A percentile compares a stretch with the other conserved stretches of the same genome.
phyloP scores from a whole-genome alignment of 2,797 vertebrate genomes.

The Protonibea diacanthus region DNA sequence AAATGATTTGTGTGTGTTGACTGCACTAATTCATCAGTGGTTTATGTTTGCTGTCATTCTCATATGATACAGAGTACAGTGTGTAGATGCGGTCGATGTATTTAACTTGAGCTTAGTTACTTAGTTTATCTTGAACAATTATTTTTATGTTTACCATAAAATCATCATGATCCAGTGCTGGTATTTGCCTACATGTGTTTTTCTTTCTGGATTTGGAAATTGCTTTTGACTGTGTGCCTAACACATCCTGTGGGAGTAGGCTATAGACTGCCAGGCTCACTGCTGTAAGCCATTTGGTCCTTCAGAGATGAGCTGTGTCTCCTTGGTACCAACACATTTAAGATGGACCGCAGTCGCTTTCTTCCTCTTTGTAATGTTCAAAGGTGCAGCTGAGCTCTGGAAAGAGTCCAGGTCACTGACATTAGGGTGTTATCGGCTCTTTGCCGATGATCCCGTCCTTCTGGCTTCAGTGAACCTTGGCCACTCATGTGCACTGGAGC shows the following conservation, averaged over 20 bases:
- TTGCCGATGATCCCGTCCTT: slow-evolving; percentile 39
- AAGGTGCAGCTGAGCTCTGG: slow-evolving; percentile 32
- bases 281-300: slow-evolving; percentile 20
- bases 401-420: slow-evolving; percentile 35
- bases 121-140: background rate
- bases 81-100: background rate
- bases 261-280: background rate
- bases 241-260: slow-evolving; percentile 7
- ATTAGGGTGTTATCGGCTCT: slow-evolving; percentile 39
- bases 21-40: background rate
- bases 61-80: background rate
- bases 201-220: slow-evolving; percentile 28
- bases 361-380: slow-evolving; percentile 9
- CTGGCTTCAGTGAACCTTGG: slow-evolving; percentile 25
- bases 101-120: slow-evolving; percentile 1
- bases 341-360: slow-evolving; percentile 3
- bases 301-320: slow-evolving; percentile 5
- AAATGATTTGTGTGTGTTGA: slow-evolving; percentile 44
- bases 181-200: slow-evolving; percentile 19
- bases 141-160: slow-evolving; percentile 6
- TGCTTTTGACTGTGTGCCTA: background rate
- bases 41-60: slow-evolving; percentile 34
- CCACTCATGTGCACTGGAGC: slow-evolving; percentile 38
- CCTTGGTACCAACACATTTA: background rate
- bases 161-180: background rate